A percentile compares a stretch with the other conserved stretches of the same genome.
These are phyloP conservation scores for Anisognathus igniventris DNA, from an alignment of 2,797 vertebrate species.

Conservation along the genomic window DNA sequence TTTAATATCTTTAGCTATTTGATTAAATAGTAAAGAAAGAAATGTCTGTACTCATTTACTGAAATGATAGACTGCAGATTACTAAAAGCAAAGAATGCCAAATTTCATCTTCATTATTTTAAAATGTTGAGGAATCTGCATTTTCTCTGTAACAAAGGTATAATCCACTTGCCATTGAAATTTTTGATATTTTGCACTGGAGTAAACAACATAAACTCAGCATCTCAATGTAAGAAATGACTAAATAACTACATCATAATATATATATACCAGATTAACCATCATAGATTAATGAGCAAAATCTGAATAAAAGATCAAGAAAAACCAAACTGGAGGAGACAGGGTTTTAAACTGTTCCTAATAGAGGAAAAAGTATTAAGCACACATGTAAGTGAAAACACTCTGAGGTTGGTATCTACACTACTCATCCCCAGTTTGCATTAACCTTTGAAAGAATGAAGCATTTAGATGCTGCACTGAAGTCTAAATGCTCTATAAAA, in stretches of 20 bases:
- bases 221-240: neutral
- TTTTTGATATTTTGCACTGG: neutral
- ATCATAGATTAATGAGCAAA: neutral
- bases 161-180: neutral
- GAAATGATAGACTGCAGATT: conserved; percentile 14
- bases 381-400: neutral
- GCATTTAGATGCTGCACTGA: neutral
- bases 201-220: neutral
- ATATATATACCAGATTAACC: neutral
- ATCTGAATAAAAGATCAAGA: neutral
- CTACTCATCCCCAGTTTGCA: neutral
- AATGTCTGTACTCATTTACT: neutral
- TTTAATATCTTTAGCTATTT: conserved; percentile 40
- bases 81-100: conserved; percentile 13
- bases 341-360: neutral
- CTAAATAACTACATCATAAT: neutral
- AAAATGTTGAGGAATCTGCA: neutral
- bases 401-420: neutral
- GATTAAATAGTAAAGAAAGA: conserved; percentile 37
- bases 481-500: neutral
- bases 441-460: neutral
- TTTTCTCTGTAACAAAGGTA: neutral
- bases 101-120: conserved; percentile 19
- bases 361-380: neutral
- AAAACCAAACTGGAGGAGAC: neutral